A percentile compares a stretch with the other conserved stretches of the same genome.
phyloP scores from a whole-genome alignment of 1,140 invertebrate genomes.

The Bombus confusus region DNA sequence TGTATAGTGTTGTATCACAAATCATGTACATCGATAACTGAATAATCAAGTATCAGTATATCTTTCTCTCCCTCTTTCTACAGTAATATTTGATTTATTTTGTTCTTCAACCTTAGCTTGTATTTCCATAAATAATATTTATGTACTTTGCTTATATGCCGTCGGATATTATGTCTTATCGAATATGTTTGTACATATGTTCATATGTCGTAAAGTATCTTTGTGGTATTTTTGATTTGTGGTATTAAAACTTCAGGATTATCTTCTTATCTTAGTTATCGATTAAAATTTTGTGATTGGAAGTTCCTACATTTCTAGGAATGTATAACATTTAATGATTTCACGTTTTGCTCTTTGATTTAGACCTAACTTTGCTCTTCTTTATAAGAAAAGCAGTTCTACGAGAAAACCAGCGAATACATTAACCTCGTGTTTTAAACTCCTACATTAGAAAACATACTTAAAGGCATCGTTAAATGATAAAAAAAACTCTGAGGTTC shows the following conservation, averaged over 20 bases:
- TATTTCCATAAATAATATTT: neutral
- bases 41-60: neutral
- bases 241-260: neutral
- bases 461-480: too few species aligned
- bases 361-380: too few species aligned
- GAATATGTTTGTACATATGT: neutral
- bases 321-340: too few species aligned
- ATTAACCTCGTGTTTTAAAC: too few species aligned
- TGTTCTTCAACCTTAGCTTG: neutral
- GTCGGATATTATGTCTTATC: neutral
- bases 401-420: too few species aligned
- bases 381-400: too few species aligned
- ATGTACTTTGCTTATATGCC: neutral
- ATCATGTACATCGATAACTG: neutral
- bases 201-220: neutral
- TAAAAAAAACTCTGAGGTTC: too few species aligned
- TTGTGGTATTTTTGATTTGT: neutral
- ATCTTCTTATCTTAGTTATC: neutral
- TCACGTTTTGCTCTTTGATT: too few species aligned
- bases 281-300: neutral
- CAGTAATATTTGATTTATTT: neutral
- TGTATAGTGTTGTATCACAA: neutral
- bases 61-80: neutral
- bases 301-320: too few species aligned
- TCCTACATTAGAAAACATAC: too few species aligned